These are phyloP conservation scores for Eustalomyia histrio DNA, from an alignment of 2,888 invertebrate genomes.

Conservation along the genomic window DNA sequence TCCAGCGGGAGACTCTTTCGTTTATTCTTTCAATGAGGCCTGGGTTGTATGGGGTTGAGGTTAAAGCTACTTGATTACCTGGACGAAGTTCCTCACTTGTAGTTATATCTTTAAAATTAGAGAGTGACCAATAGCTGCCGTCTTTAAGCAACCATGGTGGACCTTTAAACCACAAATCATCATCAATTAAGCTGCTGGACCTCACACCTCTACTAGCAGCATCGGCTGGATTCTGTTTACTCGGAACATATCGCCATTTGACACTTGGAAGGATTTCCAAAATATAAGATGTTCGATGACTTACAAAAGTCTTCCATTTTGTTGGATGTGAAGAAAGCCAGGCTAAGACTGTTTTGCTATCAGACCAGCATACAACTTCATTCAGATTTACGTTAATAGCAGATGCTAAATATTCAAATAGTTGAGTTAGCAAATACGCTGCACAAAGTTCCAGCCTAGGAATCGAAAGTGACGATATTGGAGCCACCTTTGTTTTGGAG, in stretches of 20 bases:
- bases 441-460: slow-evolving; percentile 25
- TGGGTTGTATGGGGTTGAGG: too few species aligned
- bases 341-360: slow-evolving; percentile 9
- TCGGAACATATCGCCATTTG: too few species aligned
- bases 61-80: too few species aligned
- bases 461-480: slow-evolving; percentile 3
- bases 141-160: slow-evolving; percentile 1
- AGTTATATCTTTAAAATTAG: too few species aligned
- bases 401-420: not conserved
- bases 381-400: not conserved
- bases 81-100: too few species aligned
- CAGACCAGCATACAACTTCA: slow-evolving; percentile 12
- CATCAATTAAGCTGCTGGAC: not conserved
- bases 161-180: slow-evolving; percentile 18
- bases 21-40: too few species aligned
- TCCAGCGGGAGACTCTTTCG: too few species aligned
- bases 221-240: slow-evolving; percentile 15
- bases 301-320: slow-evolving; percentile 22
- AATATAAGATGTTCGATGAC: slow-evolving; percentile 12
- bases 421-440: slow-evolving; percentile 2
- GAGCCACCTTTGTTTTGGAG: slow-evolving; percentile 20
- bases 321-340: slow-evolving; percentile 9
- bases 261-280: too few species aligned
- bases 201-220: slow-evolving; percentile 15
- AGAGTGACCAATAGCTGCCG: not conserved